A percentile compares a stretch with the other conserved stretches of the same genome.
Conservation (phyloP, 2,888 invertebrate genomes). For the Nephrotoma appendiculata region DNA sequence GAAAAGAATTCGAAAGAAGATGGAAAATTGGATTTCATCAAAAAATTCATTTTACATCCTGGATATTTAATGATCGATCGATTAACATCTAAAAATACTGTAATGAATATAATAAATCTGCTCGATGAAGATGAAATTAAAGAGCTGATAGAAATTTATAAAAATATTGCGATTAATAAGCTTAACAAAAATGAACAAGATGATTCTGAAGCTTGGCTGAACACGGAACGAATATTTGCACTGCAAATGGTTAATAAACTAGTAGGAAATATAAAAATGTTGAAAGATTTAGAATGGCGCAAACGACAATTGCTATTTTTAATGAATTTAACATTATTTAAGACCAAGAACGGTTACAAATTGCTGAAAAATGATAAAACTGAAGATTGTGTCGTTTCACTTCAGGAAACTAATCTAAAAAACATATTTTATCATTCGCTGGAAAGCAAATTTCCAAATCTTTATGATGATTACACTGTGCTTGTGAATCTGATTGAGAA, state of each 20-base stretch:
- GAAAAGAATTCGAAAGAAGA: conserved; percentile 36
- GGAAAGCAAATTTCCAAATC: conserved; percentile 46
- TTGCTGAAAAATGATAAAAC: neutral
- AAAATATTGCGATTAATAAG: conserved; percentile 42
- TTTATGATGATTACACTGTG: conserved; percentile 44
- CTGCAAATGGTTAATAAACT: conserved; percentile 39
- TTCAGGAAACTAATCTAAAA: neutral
- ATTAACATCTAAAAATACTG: conserved; percentile 47
- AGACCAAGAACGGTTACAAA: conserved; percentile 33
- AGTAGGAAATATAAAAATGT: conserved; percentile 27
- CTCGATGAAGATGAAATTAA: conserved; percentile 45
- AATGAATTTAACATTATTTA: conserved; percentile 48
- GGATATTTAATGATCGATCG: conserved; percentile 62
- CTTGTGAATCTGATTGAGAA: conserved; percentile 42
- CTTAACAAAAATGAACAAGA: conserved; percentile 32
- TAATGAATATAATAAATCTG: conserved; percentile 46
- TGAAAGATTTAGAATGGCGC: conserved; percentile 41
- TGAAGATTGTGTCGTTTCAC: neutral
- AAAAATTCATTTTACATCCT: conserved; percentile 49
- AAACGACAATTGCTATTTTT: conserved; percentile 47
- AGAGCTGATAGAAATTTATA: conserved; percentile 45
- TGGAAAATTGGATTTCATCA: conserved; percentile 42
- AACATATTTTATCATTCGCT: neutral
- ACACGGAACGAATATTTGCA: conserved; percentile 51
- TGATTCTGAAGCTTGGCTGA: conserved; percentile 42